Conservation (phyloP, 2,113 vertebrate genomes). For the Hemibagrus wyckioides region DNA sequence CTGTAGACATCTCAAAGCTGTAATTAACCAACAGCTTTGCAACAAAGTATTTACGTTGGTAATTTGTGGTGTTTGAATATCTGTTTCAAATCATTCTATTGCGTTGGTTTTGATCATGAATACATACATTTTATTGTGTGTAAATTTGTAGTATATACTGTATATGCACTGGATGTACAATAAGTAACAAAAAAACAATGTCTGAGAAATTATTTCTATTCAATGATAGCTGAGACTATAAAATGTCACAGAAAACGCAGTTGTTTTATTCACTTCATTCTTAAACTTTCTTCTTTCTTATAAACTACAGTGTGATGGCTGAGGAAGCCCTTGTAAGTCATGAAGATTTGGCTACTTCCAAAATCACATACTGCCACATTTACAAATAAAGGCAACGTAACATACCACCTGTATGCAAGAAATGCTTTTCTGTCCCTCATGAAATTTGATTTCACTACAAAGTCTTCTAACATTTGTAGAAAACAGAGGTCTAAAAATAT, state of each 20-base stretch:
- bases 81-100: background rate
- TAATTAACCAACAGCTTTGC: background rate
- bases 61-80: background rate
- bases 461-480: slow-evolving; percentile 9
- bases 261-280: background rate
- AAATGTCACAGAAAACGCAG: background rate
- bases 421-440: background rate
- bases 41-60: background rate
- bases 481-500: background rate
- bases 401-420: background rate
- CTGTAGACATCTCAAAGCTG: background rate
- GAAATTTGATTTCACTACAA: slow-evolving; percentile 9
- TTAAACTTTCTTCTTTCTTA: background rate
- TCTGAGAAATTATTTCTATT: background rate
- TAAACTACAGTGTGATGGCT: background rate
- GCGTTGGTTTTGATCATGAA: background rate
- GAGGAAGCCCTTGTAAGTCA: background rate
- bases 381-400: no score
- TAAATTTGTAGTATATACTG: background rate
- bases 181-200: background rate
- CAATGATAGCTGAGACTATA: background rate
- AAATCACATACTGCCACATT: background rate
- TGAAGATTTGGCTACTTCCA: background rate
- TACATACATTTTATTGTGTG: background rate
- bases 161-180: background rate